Evolutionary conservation across 2,797 vertebrate species (phyloP), one percentile per base, ranked within the genome.

Genomic region (Thamnophis elegans): DNA sequence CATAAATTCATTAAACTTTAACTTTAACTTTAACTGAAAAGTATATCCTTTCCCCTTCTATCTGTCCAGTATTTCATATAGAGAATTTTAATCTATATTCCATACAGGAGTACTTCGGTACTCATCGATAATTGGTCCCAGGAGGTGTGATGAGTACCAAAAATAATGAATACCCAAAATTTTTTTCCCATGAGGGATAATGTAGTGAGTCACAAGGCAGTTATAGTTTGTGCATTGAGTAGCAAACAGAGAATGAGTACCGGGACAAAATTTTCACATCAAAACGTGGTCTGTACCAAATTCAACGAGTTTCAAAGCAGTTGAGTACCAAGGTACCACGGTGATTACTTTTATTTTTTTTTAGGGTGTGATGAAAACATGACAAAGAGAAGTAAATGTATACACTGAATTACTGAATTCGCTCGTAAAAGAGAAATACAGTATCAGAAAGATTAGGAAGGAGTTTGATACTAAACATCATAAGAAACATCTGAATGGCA

Each of bases 1-100:
- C n/a, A n/a, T n/a, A n/a, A n/a, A n/a, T n/a, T n/a, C n/a, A n/a
- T n/a, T n/a, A n/a, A n/a, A n/a, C n/a, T n/a, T n/a, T n/a, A n/a
- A n/a, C n/a, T n/a, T n/a, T n/a, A n/a, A n/a, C n/a, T n/a, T n/a
- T n/a, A n/a, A n/a, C n/a, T 82, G 73, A 82, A 82, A 25, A 47
- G 1, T 78, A 42, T 78, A 42, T 78, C 73, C 20, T 42, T 88
- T 73, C 36, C 6, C 6, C 3, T 11, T 10, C 4, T 6, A 10
- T 59, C 59, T 82, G 95, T 92, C 53, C 4, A 26, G 28, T 86
- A 93, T 94, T 82, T 5, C 58, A n/a, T 87, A 32, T 20, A 32
- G 92, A 53, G 68, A 95, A 91, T 73, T 54, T 89, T n/a, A 59
- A 94, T 51, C 0, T n/a, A 10, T 0, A 12, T 90, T 91, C 26